Percentiles rank a stretch among this genome's conserved stretches.
phyloP scores from a whole-genome alignment of 23 tunicate genomes.

The Botrylloides violaceus region DNA sequence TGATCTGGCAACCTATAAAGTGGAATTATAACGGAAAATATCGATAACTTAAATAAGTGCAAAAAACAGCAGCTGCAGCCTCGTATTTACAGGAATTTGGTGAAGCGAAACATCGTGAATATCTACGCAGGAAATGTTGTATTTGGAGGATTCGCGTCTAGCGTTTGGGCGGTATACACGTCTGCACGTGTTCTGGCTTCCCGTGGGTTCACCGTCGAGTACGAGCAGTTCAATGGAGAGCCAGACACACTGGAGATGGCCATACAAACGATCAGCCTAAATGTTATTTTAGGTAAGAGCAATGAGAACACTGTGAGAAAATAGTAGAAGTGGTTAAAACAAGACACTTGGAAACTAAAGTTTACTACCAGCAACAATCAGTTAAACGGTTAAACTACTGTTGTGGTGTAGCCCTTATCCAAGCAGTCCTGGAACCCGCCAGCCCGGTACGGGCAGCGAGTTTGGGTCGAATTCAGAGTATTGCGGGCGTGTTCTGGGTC shows the following conservation, averaged over 20 bases:
- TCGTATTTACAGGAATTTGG: conserved; percentile 9
- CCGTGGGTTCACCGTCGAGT: not conserved
- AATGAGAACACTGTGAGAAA: not conserved
- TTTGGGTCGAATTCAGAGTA: too few species aligned
- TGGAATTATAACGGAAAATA: too few species aligned
- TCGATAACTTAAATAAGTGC: too few species aligned
- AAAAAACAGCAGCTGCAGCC: too few species aligned
- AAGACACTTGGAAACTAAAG: too few species aligned
- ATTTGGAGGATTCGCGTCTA: not conserved
- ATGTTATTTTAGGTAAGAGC: not conserved
- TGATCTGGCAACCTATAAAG: too few species aligned
- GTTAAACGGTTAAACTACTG: too few species aligned
- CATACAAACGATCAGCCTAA: not conserved
- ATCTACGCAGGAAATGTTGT: conserved; percentile 14
- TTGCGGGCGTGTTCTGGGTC: too few species aligned
- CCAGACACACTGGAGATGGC: not conserved
- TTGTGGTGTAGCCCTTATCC: too few species aligned
- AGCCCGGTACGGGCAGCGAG: too few species aligned
- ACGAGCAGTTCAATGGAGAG: not conserved
- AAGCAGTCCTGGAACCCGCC: too few species aligned
- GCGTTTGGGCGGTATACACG: not conserved
- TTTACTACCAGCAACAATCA: too few species aligned
- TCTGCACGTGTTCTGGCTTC: not conserved
- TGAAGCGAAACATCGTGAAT: conserved; percentile 10
- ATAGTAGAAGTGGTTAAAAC: not conserved